Base-by-base conservation (phyloP, 2,113 vertebrate species). In the Macroglossus sobrinus region DNA sequence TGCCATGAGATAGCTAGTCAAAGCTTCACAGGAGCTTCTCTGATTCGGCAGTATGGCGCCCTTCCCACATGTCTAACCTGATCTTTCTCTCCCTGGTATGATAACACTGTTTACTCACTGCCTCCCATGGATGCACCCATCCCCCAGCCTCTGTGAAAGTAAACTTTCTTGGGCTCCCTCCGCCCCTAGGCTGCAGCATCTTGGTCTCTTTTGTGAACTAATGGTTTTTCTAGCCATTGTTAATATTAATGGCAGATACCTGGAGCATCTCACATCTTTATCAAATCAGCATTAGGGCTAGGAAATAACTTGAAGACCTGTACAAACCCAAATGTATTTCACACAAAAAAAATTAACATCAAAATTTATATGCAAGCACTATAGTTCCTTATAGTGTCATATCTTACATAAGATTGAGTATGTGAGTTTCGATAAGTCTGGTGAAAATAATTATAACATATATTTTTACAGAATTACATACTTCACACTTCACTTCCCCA, bases 81-180 rank as follows among this genome's bases (percentile, higher is more conserved):
- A 40, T 1, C 24, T 88, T 6, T 38, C 7, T 82, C 26, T 3
- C 30, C 19, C 14, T 68, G 1, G 4, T 50, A 30, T 50, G 14
- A 50, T 38, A 26, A 76, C 7, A 7, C 5, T 78, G 5, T 61
- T 47, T 40, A 61, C 4, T 89, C 3, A 53, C 7, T 13, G 2
- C 1, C 24, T n/a, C 15, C 10, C 50, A 7, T 1, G 3, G 24
- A 22, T 12, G 22, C 24, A 21, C 0, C 28, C 40, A 64, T n/a
- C 38, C 75, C 24, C 8, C 19, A 55, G 16, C 2, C 10, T 75
- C 50, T 45, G 2, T 79, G 21, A 50, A 18, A 13, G 66, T 8
- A 81, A 45, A 45, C 0, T 11, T 84, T 74, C 5, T 4, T 55
- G 35, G 16, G 4, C 1, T 26, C 12, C 16, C 7, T 69, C 3